Base-by-base conservation (phyloP, 2,113 vertebrate species). In the Narcine bancroftii region DNA sequence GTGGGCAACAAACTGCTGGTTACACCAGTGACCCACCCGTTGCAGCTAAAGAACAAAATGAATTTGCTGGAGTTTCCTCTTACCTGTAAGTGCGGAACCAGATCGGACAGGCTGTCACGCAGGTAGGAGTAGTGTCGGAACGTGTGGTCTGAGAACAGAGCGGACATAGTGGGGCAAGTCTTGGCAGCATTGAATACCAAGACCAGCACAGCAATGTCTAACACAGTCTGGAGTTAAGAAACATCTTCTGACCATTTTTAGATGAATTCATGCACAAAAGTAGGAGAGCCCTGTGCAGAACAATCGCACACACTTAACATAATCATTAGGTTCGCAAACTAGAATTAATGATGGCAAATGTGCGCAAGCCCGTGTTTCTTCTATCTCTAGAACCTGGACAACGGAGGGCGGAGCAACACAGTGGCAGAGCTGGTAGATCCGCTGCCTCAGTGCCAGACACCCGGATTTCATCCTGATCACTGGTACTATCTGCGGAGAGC, bases 61-160 rank as follows among this genome's bases (percentile, higher is more conserved):
- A 75, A 36, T 15, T 60, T 60, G 56, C 39, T 33, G 11, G 9
- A 13, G 42, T 2, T 69, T 6, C 45, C 71, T 94, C 96, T 97
- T 94, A 99, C 99, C 72, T 97, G 95, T 7, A 99, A 95, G 0
- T 97, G 96, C 19, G 99, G 99, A 0, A 99, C 99, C 4, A 99
- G 97, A 92, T 99, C 98, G 0, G 98, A 99, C 92, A 99, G 97
- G 9, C 98, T 99, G 96, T 99, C 99, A 50, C 98, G 96, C 73
- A 99, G 96, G 94, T 99, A 99, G 4, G 98, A 96, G 0, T 99
- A 99, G 94, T 99, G 99, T 65, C 99, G 95, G 94, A 99, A 99
- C 0, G 98, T 99, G 92, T 99, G 98, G 93, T 99, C 98, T 0
- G 99, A 99, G 96, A 99, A 99, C 92, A 99, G 95, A 0, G 98